A percentile compares a stretch with the other conserved stretches of the same genome.
Conservation (phyloP, 2,113 vertebrate species). For the Ursus arctos region DNA sequence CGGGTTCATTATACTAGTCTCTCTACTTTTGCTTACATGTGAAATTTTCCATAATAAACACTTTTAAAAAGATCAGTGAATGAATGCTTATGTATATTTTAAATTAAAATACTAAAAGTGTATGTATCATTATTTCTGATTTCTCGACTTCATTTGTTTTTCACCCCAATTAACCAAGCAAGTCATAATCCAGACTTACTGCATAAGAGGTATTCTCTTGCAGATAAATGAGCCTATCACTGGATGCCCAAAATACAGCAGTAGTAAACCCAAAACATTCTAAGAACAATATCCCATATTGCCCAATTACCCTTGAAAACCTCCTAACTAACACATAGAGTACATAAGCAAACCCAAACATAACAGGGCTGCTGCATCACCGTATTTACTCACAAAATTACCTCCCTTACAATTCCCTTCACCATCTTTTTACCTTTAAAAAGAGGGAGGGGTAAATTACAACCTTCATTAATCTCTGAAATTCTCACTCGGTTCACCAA, state of each 20-base stretch:
- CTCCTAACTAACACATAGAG: not conserved
- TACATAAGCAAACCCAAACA: not conserved
- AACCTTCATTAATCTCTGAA: slow-evolving; percentile 48
- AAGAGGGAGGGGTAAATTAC: slow-evolving; percentile 14
- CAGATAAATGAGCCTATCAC: not conserved
- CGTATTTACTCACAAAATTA: not conserved
- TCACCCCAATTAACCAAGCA: slow-evolving; percentile 31
- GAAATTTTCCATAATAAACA: slow-evolving; percentile 36
- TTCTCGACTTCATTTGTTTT: not conserved
- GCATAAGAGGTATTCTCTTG: not conserved
- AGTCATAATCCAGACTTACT: not conserved
- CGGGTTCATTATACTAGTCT: not conserved
- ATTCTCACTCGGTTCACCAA: not conserved
- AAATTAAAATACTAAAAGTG: slow-evolving; percentile 16
- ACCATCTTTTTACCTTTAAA: not conserved
- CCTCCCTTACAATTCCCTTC: not conserved
- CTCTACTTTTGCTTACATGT: not conserved
- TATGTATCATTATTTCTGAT: slow-evolving; percentile 1
- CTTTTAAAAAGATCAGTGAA: slow-evolving; percentile 19
- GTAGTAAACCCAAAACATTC: not conserved
- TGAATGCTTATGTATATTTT: not conserved
- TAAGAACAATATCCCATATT: not conserved
- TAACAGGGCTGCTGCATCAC: not conserved
- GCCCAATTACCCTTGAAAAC: slow-evolving; percentile 20
- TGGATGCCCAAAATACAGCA: not conserved